phyloP scores from a whole-genome alignment of 2,797 vertebrate species.

The Sebastes aleutianus region DNA sequence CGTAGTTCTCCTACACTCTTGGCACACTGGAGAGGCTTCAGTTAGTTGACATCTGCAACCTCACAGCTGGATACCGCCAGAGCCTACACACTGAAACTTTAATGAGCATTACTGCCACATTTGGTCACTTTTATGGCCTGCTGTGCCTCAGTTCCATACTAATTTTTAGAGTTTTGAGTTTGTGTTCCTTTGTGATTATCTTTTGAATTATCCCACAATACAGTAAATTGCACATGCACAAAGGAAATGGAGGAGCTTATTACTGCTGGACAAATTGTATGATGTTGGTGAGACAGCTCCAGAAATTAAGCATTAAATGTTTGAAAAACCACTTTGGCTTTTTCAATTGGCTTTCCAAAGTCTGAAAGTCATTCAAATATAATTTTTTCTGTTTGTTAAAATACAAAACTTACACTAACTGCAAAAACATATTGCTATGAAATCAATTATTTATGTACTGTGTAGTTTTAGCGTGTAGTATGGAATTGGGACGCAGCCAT shows the following conservation, averaged over 20 bases:
- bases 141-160: not conserved
- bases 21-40: too few relatives aligned
- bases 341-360: not conserved
- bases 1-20: too few relatives aligned
- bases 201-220: not conserved
- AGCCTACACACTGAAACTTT: not conserved
- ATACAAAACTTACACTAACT: not conserved
- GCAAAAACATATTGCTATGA: not conserved
- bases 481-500: not conserved
- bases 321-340: not conserved
- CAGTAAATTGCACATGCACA: not conserved
- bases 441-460: not conserved
- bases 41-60: too few relatives aligned
- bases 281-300: not conserved
- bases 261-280: not conserved
- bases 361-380: not conserved
- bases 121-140: not conserved
- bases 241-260: not conserved
- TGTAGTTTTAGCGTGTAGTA: not conserved
- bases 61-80: too few relatives aligned
- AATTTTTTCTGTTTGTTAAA: not conserved
- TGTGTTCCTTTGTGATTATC: not conserved
- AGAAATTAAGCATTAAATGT: conserved; percentile 1
- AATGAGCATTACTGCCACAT: not conserved
- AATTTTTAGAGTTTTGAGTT: not conserved